Conservation (phyloP, 2,888 invertebrate genomes). For the Pseudoips prasinana region DNA sequence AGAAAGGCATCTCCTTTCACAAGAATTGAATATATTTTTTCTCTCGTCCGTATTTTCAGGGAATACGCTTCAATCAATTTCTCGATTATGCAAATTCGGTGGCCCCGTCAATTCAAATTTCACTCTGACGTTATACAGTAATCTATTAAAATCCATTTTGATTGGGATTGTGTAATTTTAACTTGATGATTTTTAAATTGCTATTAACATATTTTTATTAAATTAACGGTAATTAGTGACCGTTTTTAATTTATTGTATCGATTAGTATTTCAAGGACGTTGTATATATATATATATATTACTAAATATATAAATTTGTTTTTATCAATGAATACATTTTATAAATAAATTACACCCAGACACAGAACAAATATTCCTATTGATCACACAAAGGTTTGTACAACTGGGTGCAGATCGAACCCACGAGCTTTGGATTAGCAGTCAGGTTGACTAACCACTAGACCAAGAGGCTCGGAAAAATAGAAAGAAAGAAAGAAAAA, state of each 20-base stretch:
- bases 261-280: not conserved
- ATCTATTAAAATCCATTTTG: conserved; percentile 55
- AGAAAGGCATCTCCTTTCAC: conserved; percentile 59
- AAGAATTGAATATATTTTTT: conserved; percentile 60
- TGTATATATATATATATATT: too few relatives aligned
- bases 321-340: too few relatives aligned
- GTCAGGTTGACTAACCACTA: too few relatives aligned
- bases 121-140: conserved; percentile 41
- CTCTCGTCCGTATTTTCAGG: conserved; percentile 49
- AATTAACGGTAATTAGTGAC: conserved; percentile 11
- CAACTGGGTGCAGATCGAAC: too few relatives aligned
- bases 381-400: too few relatives aligned
- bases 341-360: too few relatives aligned
- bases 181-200: conserved; percentile 44
- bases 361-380: too few relatives aligned
- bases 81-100: conserved; percentile 71
- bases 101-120: conserved; percentile 57
- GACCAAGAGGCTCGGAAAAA: too few relatives aligned
- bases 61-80: conserved; percentile 76
- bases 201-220: conserved; percentile 25
- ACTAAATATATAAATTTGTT: too few relatives aligned
- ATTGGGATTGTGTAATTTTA: conserved; percentile 53
- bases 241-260: not conserved
- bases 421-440: too few relatives aligned
- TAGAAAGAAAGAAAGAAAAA: too few relatives aligned